Percentiles rank a stretch among this genome's conserved stretches.
Evolutionary conservation across 2,797 vertebrate genomes (phyloP).

Genomic region (Natrix natrix): DNA sequence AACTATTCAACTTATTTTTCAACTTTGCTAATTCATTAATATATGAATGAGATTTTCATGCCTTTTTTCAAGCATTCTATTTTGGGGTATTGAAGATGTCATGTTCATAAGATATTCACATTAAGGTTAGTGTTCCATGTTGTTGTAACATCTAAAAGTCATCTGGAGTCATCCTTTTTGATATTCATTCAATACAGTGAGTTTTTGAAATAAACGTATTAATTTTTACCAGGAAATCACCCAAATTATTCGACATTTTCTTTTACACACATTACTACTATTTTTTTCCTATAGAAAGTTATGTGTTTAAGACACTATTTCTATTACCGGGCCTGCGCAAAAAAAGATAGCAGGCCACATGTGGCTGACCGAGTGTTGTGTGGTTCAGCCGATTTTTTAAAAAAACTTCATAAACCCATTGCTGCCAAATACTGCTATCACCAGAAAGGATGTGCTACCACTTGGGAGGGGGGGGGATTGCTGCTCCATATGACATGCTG

Average conservation of each 20-base stretch:
- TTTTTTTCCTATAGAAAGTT: slow-evolving; percentile 60
- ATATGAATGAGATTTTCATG: background rate
- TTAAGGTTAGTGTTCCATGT: background rate
- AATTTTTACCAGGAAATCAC: slow-evolving; percentile 55
- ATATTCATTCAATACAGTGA: slow-evolving; percentile 11
- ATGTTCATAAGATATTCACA: background rate
- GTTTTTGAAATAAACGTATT: slow-evolving; percentile 57
- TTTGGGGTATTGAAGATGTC: background rate
- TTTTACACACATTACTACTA: slow-evolving; percentile 32
- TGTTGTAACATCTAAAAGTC: background rate
- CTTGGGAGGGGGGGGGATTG: background rate
- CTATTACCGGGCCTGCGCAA: background rate
- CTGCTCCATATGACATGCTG: background rate
- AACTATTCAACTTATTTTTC: background rate
- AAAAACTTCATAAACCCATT: background rate
- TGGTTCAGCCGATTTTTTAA: background rate
- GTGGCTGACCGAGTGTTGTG: background rate
- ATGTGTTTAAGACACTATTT: slow-evolving; percentile 1
- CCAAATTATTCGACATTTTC: slow-evolving; percentile 23
- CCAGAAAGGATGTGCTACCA: background rate
- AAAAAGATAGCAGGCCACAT: slow-evolving; percentile 21
- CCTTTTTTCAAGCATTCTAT: background rate
- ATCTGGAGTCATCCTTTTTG: slow-evolving; percentile 37
- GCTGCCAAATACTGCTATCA: background rate
- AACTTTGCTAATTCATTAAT: background rate